Percentiles rank a stretch among this genome's conserved stretches.
These are phyloP conservation scores for Pimephales promelas DNA, from an alignment of 2,113 vertebrate species.

Conservation along the genomic window DNA sequence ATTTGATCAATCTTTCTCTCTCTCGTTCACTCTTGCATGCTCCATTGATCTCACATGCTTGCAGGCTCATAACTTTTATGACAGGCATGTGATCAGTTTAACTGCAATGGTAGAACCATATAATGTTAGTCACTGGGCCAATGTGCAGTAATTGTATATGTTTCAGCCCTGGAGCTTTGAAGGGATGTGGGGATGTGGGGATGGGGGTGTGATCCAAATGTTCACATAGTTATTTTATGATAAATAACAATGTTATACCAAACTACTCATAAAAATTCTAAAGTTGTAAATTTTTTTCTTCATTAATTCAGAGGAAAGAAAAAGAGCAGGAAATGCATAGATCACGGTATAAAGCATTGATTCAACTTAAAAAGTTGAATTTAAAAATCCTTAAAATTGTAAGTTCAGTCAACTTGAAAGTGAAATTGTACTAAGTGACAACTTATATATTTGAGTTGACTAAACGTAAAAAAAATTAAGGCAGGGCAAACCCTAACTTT, in stretches of 20 bases:
- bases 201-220: too few species aligned
- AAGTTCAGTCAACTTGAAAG: too few species aligned
- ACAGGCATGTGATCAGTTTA: slow-evolving; percentile 25
- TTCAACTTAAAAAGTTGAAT: too few species aligned
- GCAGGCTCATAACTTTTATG: slow-evolving; percentile 21
- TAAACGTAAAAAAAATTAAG: too few species aligned
- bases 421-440: too few species aligned
- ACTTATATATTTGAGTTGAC: too few species aligned
- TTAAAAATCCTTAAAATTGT: too few species aligned
- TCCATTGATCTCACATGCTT: slow-evolving; percentile 26
- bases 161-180: background rate
- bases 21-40: background rate
- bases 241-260: background rate
- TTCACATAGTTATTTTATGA: background rate
- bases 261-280: background rate
- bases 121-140: background rate
- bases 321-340: background rate
- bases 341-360: too few species aligned
- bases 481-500: too few species aligned
- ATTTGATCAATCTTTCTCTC: slow-evolving; percentile 30
- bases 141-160: slow-evolving; percentile 10
- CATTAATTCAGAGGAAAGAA: background rate
- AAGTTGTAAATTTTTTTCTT: background rate
- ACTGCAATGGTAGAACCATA: slow-evolving; percentile 15
- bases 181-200: too few species aligned